These are phyloP conservation scores for Druceiella hillmani DNA, from an alignment of 2,888 invertebrate species.

Conservation along the genomic window DNA sequence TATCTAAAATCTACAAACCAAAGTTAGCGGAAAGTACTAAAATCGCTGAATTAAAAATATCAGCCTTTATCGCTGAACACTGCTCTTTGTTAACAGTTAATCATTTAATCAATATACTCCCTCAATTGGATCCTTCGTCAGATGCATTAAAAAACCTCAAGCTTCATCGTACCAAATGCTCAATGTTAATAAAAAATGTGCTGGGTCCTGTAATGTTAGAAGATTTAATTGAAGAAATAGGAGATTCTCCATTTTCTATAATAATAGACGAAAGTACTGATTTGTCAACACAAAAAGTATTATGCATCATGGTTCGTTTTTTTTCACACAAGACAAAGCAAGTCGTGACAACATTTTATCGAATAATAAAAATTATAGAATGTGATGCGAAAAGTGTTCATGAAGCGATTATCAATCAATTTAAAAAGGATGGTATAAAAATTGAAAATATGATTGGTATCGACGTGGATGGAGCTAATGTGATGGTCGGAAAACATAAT, in stretches of 20 bases:
- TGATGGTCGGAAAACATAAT: slow-evolving; percentile 21
- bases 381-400: slow-evolving; percentile 17
- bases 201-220: slow-evolving; percentile 26
- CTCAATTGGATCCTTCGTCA: no score
- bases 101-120: no score
- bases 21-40: no score
- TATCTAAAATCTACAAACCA: slow-evolving; percentile 13
- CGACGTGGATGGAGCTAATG: slow-evolving; percentile 25
- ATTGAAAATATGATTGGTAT: slow-evolving; percentile 22
- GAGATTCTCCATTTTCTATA: slow-evolving; percentile 26
- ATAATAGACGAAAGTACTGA: slow-evolving; percentile 28
- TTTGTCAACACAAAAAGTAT: slow-evolving; percentile 18
- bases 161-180: slow-evolving; percentile 25
- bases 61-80: no score
- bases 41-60: no score
- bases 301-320: slow-evolving; percentile 22
- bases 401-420: slow-evolving; percentile 8
- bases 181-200: slow-evolving; percentile 28
- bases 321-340: no score
- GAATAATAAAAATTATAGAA: slow-evolving; percentile 16
- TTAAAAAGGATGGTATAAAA: no score
- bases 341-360: slow-evolving; percentile 23
- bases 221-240: slow-evolving; percentile 27
- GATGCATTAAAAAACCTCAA: no score
- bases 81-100: no score